Evolutionary conservation across 2,888 invertebrate species (phyloP).

Genomic region (Eudasyphora cyanicolor): DNA sequence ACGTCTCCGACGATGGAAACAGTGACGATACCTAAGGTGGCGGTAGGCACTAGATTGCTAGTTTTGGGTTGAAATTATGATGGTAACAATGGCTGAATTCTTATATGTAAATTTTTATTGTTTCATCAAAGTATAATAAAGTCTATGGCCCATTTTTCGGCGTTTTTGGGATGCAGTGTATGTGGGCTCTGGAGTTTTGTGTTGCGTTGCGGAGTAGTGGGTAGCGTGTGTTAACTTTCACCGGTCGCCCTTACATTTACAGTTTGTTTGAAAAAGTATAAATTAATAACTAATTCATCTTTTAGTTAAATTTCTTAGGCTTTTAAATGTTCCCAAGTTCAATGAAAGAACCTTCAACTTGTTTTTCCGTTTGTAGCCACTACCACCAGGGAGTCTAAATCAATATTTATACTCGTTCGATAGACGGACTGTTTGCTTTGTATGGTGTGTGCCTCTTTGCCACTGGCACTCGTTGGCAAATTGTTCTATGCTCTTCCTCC

Average conservation of each 20-base stretch:
- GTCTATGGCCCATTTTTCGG: background rate
- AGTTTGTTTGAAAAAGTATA: constrained; percentile 2
- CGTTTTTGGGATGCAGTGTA: background rate
- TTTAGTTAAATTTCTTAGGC: background rate
- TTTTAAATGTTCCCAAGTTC: background rate
- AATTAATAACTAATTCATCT: background rate
- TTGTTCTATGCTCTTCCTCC: constrained; percentile 30
- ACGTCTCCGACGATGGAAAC: background rate
- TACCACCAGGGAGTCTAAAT: constrained; percentile 15
- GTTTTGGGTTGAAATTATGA: background rate
- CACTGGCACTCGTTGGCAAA: constrained; percentile 1
- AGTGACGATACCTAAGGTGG: background rate
- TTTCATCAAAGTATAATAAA: constrained; percentile 5
- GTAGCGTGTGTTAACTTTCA: constrained; percentile 18
- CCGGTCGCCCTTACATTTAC: constrained; percentile 4
- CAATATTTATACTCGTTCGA: background rate
- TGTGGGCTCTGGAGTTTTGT: background rate
- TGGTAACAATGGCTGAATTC: constrained; percentile 18
- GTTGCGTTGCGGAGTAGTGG: too few species aligned
- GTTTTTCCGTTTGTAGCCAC: background rate
- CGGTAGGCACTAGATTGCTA: background rate
- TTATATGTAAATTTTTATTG: constrained; percentile 35
- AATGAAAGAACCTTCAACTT: background rate
- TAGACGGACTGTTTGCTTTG: background rate
- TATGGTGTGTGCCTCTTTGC: background rate